These are phyloP conservation scores for Ormyrus thymus DNA, from an alignment of 2,888 invertebrate genomes.

Conservation along the genomic window DNA sequence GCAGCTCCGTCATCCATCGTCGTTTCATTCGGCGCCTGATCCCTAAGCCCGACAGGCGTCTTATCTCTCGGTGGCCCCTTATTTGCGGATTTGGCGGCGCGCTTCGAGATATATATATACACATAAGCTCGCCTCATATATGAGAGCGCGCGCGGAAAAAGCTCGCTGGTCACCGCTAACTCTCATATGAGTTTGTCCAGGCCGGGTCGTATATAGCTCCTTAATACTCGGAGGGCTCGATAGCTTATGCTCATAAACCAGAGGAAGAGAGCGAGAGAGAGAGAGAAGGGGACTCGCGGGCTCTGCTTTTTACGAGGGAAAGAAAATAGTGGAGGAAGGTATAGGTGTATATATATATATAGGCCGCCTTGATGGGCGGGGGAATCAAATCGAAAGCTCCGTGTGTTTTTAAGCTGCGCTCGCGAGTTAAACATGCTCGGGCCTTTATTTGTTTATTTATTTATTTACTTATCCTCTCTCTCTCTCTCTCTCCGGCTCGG, in stretches of 20 bases:
- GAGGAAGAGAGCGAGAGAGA: too few relatives aligned
- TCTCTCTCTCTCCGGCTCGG: background rate
- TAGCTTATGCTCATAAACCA: too few relatives aligned
- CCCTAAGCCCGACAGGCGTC: background rate
- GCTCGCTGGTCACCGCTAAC: background rate
- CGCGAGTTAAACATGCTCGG: background rate
- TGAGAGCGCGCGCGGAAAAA: background rate
- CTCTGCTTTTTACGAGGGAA: background rate
- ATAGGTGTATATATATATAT: too few relatives aligned
- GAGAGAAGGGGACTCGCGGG: background rate
- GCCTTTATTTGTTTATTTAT: constrained; percentile 11
- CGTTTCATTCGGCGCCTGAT: constrained; percentile 34
- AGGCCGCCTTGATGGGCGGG: too few relatives aligned
- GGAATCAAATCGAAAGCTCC: constrained; percentile 22
- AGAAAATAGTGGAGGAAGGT: background rate
- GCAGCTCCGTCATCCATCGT: constrained; percentile 32
- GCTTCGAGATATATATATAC: background rate
- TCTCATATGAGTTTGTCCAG: background rate
- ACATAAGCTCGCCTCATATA: constrained; percentile 9
- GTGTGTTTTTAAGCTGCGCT: background rate
- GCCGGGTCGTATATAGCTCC: too few relatives aligned
- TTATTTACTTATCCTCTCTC: constrained; percentile 14
- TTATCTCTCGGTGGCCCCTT: constrained; percentile 2
- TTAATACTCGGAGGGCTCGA: too few relatives aligned
- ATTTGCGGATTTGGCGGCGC: constrained; percentile 39